Evolutionary conservation across 2,888 invertebrate species (phyloP), one percentile per base, ranked within the genome.

Genomic region (Branchipolynoe longqiensis): DNA sequence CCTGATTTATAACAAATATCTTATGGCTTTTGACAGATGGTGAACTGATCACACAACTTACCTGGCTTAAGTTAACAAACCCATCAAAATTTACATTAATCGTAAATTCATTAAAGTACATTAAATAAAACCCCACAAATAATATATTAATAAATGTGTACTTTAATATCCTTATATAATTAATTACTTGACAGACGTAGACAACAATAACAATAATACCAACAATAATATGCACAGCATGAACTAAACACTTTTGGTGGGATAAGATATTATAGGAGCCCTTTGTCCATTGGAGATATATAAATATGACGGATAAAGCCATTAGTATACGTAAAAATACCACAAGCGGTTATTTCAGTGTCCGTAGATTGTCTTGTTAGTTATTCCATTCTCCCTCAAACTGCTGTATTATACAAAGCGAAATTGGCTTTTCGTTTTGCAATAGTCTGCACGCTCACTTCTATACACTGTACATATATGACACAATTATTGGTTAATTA

Each of bases 211-310:
- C n/a, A n/a, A n/a, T n/a, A n/a, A n/a, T 36, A 25, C 33, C 69
- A 33, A 6, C 58, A 48, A 58, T 58, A 4, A 38, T 69, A 69
- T 38, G 6, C 18, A 69, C 36, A 69, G 38, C 58, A 58, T 58
- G 58, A 18, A 58, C 58, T 58, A 69, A 69, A 69, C 69, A 69
- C 69, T 69, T 69, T 3, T 36, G 69, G 69, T 36, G 69, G 69
- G 69, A 69, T 36, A 69, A 33, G 38, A 38, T 14, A 38, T 36
- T 69, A n/a, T n/a, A n/a, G 14, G 36, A 69, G 18, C 18, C 18
- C 0, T 33, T 69, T 14, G 36, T 33, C 38, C 12, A 4, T 14
- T 22, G n/a, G n/a, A n/a, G n/a, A 62, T 4, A 62, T n/a, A 62
- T 62, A 62, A 62, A 62, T 62, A 62, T 31, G 3, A 28, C n/a